These are phyloP conservation scores for Metopolophium dirhodum DNA, from an alignment of 1,140 invertebrate genomes.

Conservation along the genomic window DNA sequence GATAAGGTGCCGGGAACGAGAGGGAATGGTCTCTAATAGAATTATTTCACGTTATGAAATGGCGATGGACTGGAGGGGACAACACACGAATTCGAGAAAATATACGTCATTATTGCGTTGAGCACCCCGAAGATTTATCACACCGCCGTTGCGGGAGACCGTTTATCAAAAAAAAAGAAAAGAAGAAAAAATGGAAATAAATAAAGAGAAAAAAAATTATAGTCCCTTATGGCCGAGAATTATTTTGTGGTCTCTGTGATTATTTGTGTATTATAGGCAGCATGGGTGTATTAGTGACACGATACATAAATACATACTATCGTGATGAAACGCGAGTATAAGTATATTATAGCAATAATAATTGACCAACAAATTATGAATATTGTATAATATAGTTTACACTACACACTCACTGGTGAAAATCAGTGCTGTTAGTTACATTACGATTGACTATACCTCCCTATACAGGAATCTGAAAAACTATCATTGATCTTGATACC, in stretches of 20 bases:
- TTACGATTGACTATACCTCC: not conserved
- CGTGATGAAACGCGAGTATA: not conserved
- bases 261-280: not conserved
- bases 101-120: conserved; percentile 45
- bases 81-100: not conserved
- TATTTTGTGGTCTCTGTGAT: not conserved
- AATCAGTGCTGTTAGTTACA: not conserved
- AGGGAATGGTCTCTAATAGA: not conserved
- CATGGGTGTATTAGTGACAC: not conserved
- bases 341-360: not conserved
- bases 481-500: not conserved
- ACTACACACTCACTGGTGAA: not conserved
- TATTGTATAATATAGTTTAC: not conserved
- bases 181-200: not conserved
- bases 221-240: not conserved
- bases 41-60: conserved; percentile 21
- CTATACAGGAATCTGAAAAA: not conserved
- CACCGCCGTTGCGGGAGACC: not conserved
- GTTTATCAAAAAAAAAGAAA: conserved; percentile 30
- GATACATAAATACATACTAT: not conserved
- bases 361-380: not conserved
- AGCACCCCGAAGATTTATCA: conserved; percentile 41
- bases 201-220: not conserved
- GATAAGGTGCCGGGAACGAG: not conserved
- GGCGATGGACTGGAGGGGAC: not conserved